Percentiles rank a stretch among this genome's conserved stretches.
Conservation (phyloP, 2,113 vertebrate species). For the Cynopterus brachyotis region DNA sequence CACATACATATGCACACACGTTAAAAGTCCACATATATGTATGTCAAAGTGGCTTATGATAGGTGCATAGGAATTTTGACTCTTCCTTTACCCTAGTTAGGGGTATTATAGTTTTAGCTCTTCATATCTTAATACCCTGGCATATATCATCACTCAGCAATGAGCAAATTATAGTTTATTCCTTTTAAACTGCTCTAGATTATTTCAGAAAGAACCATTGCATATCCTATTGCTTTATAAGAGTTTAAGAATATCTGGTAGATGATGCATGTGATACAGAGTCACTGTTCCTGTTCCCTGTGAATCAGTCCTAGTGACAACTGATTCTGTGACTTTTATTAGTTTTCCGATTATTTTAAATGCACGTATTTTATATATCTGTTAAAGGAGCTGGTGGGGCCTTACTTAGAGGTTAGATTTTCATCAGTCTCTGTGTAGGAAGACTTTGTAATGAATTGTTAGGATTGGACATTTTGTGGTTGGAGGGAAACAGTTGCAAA, state of each 20-base stretch:
- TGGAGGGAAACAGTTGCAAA: conserved; percentile 66
- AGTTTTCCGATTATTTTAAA: conserved; percentile 22
- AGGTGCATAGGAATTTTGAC: not conserved
- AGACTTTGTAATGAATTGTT: conserved; percentile 26
- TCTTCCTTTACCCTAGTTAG: not conserved
- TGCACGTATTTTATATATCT: conserved; percentile 18
- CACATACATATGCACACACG: not conserved
- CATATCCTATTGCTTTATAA: not conserved
- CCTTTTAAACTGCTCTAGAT: not conserved
- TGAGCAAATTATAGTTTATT: not conserved
- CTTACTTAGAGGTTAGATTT: conserved; percentile 38
- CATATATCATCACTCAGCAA: not conserved
- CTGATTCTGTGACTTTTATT: conserved; percentile 39
- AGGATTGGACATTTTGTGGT: conserved; percentile 55
- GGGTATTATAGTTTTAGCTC: not conserved
- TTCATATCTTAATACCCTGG: not conserved
- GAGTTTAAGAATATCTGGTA: not conserved
- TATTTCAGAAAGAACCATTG: not conserved
- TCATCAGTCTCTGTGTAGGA: not conserved
- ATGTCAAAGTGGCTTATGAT: not conserved
- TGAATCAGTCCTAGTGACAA: conserved; percentile 19
- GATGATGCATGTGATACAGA: not conserved
- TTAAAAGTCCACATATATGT: not conserved
- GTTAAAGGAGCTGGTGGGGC: not conserved
- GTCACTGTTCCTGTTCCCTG: not conserved